These are phyloP conservation scores for Odontamblyopus rebecca DNA, from an alignment of 2,797 vertebrate genomes.

Conservation along the genomic window DNA sequence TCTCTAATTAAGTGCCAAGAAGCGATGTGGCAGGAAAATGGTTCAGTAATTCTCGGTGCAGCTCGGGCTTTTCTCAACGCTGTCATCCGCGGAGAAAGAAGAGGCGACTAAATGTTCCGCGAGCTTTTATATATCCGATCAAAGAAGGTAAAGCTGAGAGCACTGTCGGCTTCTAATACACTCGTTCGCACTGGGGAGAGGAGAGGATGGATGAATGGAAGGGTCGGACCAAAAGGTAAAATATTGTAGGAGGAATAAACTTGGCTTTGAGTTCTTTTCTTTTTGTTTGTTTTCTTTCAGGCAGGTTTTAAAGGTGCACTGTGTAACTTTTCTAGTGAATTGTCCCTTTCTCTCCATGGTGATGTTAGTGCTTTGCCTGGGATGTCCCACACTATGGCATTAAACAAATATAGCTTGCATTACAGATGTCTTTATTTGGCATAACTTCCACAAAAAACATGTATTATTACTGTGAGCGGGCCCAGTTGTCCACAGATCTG, in stretches of 20 bases:
- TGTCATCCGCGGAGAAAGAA: constrained; percentile 18
- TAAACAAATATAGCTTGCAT: too few relatives aligned
- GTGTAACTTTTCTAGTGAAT: too few relatives aligned
- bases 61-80: constrained; percentile 10
- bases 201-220: background rate
- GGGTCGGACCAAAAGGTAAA: background rate
- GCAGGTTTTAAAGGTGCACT: too few relatives aligned
- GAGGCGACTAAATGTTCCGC: constrained; percentile 8
- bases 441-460: too few relatives aligned
- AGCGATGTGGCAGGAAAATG: constrained; percentile 27
- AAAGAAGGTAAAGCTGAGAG: constrained; percentile 9
- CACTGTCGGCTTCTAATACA: background rate
- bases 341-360: too few relatives aligned
- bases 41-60: constrained; percentile 25
- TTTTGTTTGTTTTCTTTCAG: too few relatives aligned
- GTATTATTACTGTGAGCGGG: too few relatives aligned
- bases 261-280: too few relatives aligned
- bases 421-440: too few relatives aligned
- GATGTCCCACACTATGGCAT: too few relatives aligned
- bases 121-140: constrained; percentile 13
- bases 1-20: constrained; percentile 57
- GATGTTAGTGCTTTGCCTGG: too few relatives aligned
- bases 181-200: background rate
- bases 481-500: too few relatives aligned
- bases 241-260: background rate